Percentiles rank a stretch among this genome's conserved stretches.
Conservation (phyloP, 23 tunicate genomes). For the Phallusia fumigata region DNA sequence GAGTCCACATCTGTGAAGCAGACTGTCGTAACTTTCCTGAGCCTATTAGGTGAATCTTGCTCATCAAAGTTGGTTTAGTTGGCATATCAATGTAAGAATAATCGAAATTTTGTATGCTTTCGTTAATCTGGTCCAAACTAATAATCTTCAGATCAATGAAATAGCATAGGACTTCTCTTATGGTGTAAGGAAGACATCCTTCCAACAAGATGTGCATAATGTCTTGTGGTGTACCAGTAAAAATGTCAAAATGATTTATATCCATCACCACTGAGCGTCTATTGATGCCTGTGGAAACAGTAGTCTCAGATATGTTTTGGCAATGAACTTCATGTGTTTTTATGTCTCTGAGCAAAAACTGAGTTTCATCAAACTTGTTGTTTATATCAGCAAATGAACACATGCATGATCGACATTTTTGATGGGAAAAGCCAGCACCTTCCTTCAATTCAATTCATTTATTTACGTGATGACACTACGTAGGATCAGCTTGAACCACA, state of each 20-base stretch:
- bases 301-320: constrained; percentile 7
- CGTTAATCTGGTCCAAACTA: constrained; percentile 17
- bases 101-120: constrained; percentile 8
- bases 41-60: background rate
- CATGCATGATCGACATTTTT: constrained; percentile 16
- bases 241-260: constrained; percentile 20
- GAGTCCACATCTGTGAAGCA: constrained; percentile 25
- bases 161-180: background rate
- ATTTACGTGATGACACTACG: too few relatives aligned
- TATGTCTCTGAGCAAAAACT: constrained; percentile 16
- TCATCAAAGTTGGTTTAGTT: background rate
- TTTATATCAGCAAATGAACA: background rate
- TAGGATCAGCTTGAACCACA: too few relatives aligned
- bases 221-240: constrained; percentile 15
- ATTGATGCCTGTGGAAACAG: constrained; percentile 11
- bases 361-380: background rate
- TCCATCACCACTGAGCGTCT: constrained; percentile 9
- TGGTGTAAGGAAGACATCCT: constrained; percentile 19
- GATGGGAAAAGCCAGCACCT: constrained; percentile 26
- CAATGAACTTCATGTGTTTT: constrained; percentile 19
- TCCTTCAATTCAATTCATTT: background rate
- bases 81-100: constrained; percentile 11
- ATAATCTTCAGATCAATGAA: background rate
- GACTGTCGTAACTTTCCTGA: constrained; percentile 18
- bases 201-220: constrained; percentile 16